phyloP scores from a whole-genome alignment of 2,888 invertebrate genomes.

The Zhuqinia jingwanae region DNA sequence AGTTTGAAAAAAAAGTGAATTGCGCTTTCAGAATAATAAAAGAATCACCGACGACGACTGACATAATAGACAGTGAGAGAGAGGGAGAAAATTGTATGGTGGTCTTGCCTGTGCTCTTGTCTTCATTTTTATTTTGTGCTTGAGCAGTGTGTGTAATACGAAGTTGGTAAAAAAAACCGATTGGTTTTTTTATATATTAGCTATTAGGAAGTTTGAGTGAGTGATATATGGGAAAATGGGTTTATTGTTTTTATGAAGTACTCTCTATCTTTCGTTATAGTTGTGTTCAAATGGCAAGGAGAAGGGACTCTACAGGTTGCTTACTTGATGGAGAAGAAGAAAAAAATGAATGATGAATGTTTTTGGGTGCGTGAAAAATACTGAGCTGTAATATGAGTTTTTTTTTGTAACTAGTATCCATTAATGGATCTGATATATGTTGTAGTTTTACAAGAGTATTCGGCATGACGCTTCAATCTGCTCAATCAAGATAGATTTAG shows the following conservation, averaged over 20 bases:
- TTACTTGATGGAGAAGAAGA: conserved; percentile 13
- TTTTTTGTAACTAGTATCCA: neutral
- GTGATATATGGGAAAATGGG: conserved; percentile 42
- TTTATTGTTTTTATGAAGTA: conserved; percentile 49
- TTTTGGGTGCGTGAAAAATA: neutral
- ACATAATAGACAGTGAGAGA: conserved; percentile 37
- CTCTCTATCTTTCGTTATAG: neutral
- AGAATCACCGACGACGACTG: conserved; percentile 53
- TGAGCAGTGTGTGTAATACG: neutral
- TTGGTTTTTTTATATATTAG: conserved; percentile 19
- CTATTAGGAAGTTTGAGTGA: conserved; percentile 35
- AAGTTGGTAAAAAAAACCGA: neutral
- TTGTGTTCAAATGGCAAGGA: too few relatives aligned
- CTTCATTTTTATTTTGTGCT: neutral
- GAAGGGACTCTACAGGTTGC: conserved; percentile 55
- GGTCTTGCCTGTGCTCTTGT: conserved; percentile 1
- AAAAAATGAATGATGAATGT: conserved; percentile 21
- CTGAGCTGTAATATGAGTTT: neutral
- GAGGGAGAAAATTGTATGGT: conserved; percentile 20
- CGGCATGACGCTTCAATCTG: conserved; percentile 48
- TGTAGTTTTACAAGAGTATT: neutral
- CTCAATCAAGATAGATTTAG: neutral
- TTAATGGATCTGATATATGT: conserved; percentile 19
- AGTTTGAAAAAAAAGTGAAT: conserved; percentile 66
- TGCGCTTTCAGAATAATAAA: conserved; percentile 57